Conservation (phyloP, 2,888 invertebrate species). For the Hypsopygia costalis region DNA sequence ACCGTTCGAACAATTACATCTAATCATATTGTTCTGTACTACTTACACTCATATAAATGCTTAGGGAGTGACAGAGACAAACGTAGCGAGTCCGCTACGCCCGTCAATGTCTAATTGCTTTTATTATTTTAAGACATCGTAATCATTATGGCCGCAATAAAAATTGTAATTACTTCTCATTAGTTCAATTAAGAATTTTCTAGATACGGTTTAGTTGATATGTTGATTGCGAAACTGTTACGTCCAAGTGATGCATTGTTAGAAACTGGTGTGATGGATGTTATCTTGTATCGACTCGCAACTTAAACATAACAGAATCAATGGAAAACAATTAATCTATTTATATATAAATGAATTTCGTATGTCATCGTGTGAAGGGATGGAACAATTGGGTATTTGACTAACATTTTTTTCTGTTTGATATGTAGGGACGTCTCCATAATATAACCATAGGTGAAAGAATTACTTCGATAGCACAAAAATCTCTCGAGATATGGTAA, state of each 20-base stretch:
- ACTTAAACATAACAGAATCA: too few relatives aligned
- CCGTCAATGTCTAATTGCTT: conserved; percentile 79
- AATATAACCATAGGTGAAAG: too few relatives aligned
- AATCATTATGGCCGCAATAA: conserved; percentile 79
- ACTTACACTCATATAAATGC: conserved; percentile 32
- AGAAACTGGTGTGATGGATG: neutral
- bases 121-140: conserved; percentile 81
- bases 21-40: conserved; percentile 54
- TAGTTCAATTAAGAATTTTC: conserved; percentile 80
- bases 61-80: conserved; percentile 49
- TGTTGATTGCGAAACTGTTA: conserved; percentile 68
- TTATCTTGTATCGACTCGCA: too few relatives aligned
- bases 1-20: conserved; percentile 79
- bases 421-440: too few relatives aligned
- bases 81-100: conserved; percentile 56
- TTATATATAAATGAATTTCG: too few relatives aligned
- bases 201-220: conserved; percentile 75
- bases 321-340: too few relatives aligned
- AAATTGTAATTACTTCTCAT: conserved; percentile 81
- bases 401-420: too few relatives aligned
- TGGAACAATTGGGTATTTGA: too few relatives aligned
- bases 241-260: conserved; percentile 55
- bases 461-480: too few relatives aligned
- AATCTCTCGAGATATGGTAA: too few relatives aligned
- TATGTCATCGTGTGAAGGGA: too few relatives aligned